Evolutionary conservation across 2,113 vertebrate species (phyloP).

Genomic region (Hyperopisus bebe): DNA sequence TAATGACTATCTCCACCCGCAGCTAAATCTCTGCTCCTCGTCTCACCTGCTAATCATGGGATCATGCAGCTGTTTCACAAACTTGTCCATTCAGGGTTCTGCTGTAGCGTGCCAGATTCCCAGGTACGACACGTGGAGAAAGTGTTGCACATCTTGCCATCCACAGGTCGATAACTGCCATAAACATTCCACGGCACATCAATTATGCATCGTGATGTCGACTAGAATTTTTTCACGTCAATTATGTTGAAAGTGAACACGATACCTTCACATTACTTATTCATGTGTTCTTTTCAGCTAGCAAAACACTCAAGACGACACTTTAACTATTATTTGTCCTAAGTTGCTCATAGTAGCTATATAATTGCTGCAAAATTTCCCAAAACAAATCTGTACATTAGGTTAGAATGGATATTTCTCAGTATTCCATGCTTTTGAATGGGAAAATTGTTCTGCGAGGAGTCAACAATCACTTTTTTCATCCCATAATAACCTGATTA

Average conservation of each 20-base stretch:
- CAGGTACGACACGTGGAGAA: background rate
- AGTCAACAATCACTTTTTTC: constrained; percentile 52
- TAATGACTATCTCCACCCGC: background rate
- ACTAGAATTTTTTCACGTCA: background rate
- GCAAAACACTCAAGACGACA: background rate
- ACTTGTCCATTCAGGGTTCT: background rate
- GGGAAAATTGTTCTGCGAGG: background rate
- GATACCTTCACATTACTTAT: background rate
- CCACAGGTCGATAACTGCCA: background rate
- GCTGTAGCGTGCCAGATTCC: background rate
- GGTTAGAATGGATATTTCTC: constrained; percentile 6
- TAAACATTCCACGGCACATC: background rate
- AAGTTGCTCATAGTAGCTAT: background rate
- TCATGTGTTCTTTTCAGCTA: background rate
- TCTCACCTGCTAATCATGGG: background rate
- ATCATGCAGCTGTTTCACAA: background rate
- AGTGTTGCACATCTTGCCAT: background rate
- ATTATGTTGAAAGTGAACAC: background rate
- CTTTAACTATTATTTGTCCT: background rate
- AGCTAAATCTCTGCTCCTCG: no score
- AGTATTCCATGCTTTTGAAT: background rate
- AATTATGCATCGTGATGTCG: background rate
- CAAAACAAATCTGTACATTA: background rate
- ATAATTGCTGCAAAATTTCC: background rate
- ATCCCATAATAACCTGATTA: constrained; percentile 52